Evolutionary conservation across 2,113 vertebrate genomes (phyloP).

Genomic region (Halichoeres trimaculatus): DNA sequence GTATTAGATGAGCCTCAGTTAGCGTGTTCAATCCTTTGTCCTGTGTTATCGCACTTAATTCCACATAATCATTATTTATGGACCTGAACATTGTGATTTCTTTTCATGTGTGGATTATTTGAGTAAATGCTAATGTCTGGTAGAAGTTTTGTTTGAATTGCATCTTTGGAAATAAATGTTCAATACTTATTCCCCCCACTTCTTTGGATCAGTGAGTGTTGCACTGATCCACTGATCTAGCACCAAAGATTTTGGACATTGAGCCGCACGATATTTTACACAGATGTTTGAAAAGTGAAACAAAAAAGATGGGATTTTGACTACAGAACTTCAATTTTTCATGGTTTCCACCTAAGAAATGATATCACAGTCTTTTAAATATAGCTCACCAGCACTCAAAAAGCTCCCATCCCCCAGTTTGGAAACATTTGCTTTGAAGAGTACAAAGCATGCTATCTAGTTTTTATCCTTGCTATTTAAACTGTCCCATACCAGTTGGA

Average conservation of each 20-base stretch:
- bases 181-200: too few species aligned
- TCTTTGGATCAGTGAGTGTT: not conserved
- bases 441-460: conserved; percentile 13
- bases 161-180: too few species aligned
- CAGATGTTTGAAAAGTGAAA: too few species aligned
- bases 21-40: too few species aligned
- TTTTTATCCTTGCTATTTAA: conserved; percentile 45
- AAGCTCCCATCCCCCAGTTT: not conserved
- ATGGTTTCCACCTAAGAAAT: not conserved
- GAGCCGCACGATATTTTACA: too few species aligned
- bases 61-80: too few species aligned
- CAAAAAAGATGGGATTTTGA: conserved; percentile 1
- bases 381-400: not conserved
- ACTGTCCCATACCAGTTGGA: conserved; percentile 53
- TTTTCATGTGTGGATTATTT: too few species aligned
- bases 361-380: not conserved
- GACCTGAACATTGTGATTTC: too few species aligned
- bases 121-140: too few species aligned
- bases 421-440: conserved; percentile 13
- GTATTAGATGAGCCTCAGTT: too few species aligned
- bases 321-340: not conserved
- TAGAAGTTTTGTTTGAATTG: too few species aligned
- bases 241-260: not conserved
- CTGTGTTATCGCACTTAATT: too few species aligned
- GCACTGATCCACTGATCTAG: not conserved